Percentiles rank a stretch among this genome's conserved stretches.
Conservation (phyloP, 23 tunicate genomes). For the Ascidia mentula region DNA sequence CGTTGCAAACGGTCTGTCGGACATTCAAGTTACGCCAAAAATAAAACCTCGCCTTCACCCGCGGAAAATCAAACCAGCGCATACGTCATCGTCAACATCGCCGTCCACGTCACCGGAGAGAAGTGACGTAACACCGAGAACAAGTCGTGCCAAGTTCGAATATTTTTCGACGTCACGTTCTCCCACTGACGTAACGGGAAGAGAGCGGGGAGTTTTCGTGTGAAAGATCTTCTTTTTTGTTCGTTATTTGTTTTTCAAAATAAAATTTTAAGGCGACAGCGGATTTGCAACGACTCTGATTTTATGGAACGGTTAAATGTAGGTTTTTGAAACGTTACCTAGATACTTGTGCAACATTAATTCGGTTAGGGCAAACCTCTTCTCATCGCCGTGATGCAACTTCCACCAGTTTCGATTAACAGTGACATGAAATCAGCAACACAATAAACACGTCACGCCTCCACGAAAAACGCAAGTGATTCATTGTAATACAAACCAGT, state of each 20-base stretch:
- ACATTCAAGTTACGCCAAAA: not conserved
- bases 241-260: not conserved
- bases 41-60: not conserved
- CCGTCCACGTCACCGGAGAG: not conserved
- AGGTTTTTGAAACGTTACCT: too few species aligned
- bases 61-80: not conserved
- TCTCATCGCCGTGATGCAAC: too few species aligned
- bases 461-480: too few species aligned
- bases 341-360: too few species aligned
- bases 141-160: not conserved
- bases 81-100: not conserved
- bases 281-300: too few species aligned
- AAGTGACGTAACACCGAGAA: slow-evolving; percentile 7
- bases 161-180: not conserved
- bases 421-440: too few species aligned
- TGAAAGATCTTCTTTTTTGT: not conserved
- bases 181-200: not conserved
- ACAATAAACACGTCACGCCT: too few species aligned
- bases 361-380: too few species aligned
- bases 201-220: not conserved
- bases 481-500: too few species aligned
- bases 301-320: too few species aligned
- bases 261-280: too few species aligned
- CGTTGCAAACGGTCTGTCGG: not conserved
- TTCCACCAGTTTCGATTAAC: too few species aligned